Percentiles rank a stretch among this genome's conserved stretches.
phyloP scores from a whole-genome alignment of 2,888 invertebrate genomes.

The Heliconius charithonia region DNA sequence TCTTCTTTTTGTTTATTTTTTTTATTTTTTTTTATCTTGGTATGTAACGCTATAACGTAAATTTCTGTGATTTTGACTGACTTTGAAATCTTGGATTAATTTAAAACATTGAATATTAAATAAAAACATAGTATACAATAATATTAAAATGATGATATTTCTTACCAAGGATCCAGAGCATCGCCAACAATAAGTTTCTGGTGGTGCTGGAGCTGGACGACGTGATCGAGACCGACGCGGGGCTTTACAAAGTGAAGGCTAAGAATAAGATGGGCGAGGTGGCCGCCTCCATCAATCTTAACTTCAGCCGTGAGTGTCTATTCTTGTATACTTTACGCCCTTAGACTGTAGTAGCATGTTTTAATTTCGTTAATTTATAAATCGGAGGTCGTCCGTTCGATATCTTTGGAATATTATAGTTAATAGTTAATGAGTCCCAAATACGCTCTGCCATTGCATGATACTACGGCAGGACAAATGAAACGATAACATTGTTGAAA shows the following conservation, averaged over 20 bases:
- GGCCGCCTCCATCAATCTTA: conserved; percentile 97
- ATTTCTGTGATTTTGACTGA: too few species aligned
- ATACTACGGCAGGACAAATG: too few species aligned
- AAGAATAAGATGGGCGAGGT: conserved; percentile 99
- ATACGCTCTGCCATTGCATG: too few species aligned
- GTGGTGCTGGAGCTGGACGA: conserved; percentile 97
- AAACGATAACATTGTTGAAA: too few species aligned
- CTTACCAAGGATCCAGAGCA: conserved; percentile 88
- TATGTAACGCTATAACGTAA: too few species aligned
- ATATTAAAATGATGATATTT: not conserved
- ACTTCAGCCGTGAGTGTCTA: conserved; percentile 96
- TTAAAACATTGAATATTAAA: too few species aligned
- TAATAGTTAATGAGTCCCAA: too few species aligned
- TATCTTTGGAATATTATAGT: not conserved
- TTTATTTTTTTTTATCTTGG: too few species aligned
- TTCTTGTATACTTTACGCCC: not conserved
- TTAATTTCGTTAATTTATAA: not conserved
- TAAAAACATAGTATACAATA: too few species aligned
- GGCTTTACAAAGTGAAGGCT: conserved; percentile 98
- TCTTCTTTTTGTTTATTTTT: too few species aligned
- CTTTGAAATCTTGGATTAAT: too few species aligned
- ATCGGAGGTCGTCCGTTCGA: not conserved
- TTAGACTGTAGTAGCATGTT: not conserved
- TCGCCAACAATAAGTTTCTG: conserved; percentile 92
- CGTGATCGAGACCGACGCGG: conserved; percentile 97